phyloP scores from a whole-genome alignment of 1,140 invertebrate genomes.

The Hirudo medicinalis region DNA sequence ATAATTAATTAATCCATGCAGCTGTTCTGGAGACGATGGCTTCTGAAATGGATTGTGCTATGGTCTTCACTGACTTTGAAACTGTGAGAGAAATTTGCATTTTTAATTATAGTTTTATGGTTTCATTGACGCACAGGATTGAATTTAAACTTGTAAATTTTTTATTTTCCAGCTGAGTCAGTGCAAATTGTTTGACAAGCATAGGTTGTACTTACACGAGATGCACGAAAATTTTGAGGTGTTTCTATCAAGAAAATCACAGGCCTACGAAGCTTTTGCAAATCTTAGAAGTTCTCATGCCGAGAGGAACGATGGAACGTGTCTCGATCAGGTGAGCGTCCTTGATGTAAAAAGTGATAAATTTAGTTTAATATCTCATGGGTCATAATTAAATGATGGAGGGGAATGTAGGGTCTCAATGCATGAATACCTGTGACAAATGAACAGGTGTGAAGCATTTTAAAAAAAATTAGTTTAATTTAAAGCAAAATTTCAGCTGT shows the following conservation, averaged over 20 bases:
- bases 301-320: not conserved
- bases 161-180: not conserved
- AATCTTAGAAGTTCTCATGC: not conserved
- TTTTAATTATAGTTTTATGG: not conserved
- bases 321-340: no score
- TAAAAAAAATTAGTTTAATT: not conserved
- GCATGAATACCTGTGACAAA: not conserved
- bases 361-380: no score
- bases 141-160: not conserved
- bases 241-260: not conserved
- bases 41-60: constrained; percentile 41
- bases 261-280: constrained; percentile 7
- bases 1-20: not conserved
- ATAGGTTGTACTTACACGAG: not conserved
- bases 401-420: no score
- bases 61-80: constrained; percentile 48
- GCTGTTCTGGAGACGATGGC: constrained; percentile 47
- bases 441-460: no score
- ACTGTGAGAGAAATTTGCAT: constrained; percentile 36
- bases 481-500: not conserved
- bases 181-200: not conserved
- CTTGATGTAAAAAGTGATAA: no score
- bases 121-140: not conserved
- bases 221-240: not conserved
- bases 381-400: not conserved